Base-by-base conservation (phyloP, 2,113 vertebrate genomes). In the Paralichthys olivaceus region DNA sequence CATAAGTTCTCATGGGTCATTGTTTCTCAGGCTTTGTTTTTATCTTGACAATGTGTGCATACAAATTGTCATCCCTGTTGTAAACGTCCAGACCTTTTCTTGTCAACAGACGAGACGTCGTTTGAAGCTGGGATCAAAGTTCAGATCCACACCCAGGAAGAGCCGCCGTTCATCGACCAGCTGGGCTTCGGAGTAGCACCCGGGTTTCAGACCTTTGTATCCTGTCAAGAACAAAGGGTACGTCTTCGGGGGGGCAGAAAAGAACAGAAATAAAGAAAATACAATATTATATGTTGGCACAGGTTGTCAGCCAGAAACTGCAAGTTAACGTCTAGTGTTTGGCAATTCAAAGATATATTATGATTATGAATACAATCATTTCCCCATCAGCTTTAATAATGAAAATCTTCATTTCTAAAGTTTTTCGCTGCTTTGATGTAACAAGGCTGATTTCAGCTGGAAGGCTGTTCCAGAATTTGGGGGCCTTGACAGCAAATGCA, bases 121-220 rank as follows among this genome's bases (percentile, higher is more conserved):
- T 99, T 99, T 1, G 98, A 99, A 90, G 98, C 98, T 0, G 98
- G 98, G 78, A 98, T 99, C 93, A 99, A 99, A 89, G 98, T 99
- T 77, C 98, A 99, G 94, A 99, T 99, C 92, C 98, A 99, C 91
- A 97, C 95, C 75, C 98, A 99, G 89, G 96, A 99, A 0, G 98
- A 99, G 78, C 98, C 98, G 0, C 98, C 98, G 0, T 96, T 98
- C 86, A 99, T 99, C 3, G 97, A 99, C 94, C 98, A 99, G 94
- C 95, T 99, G 93, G 98, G 98, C 73, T 99, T 99, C 0, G 98
- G 98, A 8, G 97, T 99, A 82, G 97, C 98, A 0, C 98, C 98
- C 0, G 98, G 98, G 19, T 99, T 99, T 92, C 98, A 99, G 94
- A 99, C 98, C 26, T 99, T 99, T 40, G 98, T 99, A 72, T 97